Conservation (phyloP, 2,113 vertebrate genomes). For the Menura novaehollandiae region DNA sequence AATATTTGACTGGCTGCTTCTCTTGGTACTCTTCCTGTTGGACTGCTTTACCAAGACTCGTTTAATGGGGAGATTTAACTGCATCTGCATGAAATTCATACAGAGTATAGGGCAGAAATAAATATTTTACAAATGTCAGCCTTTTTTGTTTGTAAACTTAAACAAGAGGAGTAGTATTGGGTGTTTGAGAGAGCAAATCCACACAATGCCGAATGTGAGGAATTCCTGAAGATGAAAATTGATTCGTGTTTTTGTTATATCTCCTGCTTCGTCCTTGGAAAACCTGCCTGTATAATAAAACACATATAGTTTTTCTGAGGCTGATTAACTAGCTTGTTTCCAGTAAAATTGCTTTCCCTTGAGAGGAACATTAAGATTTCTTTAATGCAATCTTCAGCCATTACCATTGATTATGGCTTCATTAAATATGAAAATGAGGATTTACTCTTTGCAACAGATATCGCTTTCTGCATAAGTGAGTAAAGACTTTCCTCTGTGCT, state of each 20-base stretch:
- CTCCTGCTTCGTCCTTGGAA: slow-evolving; percentile 4
- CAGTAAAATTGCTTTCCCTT: slow-evolving; percentile 57
- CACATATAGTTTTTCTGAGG: neutral
- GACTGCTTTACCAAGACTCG: neutral
- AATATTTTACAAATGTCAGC: neutral
- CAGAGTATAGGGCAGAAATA: neutral
- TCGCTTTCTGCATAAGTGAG: neutral
- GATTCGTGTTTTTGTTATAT: neutral
- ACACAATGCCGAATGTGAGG: neutral
- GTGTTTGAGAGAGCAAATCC: neutral
- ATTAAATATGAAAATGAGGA: slow-evolving; percentile 65
- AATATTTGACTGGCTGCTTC: neutral
- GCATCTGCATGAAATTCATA: neutral
- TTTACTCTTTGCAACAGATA: slow-evolving; percentile 36
- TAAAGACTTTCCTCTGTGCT: slow-evolving; percentile 24
- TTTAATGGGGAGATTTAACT: neutral
- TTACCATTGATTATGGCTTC: slow-evolving; percentile 63
- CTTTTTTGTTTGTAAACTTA: neutral
- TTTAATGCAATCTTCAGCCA: slow-evolving; percentile 58
- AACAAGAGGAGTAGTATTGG: neutral
- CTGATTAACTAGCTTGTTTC: slow-evolving; percentile 55
- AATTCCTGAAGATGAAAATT: neutral
- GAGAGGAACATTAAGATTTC: slow-evolving; percentile 46
- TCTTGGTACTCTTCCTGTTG: neutral
- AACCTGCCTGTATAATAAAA: slow-evolving; percentile 9